Evolutionary conservation across 2,888 invertebrate genomes (phyloP).

Genomic region (Dicyrtoma fusca): DNA sequence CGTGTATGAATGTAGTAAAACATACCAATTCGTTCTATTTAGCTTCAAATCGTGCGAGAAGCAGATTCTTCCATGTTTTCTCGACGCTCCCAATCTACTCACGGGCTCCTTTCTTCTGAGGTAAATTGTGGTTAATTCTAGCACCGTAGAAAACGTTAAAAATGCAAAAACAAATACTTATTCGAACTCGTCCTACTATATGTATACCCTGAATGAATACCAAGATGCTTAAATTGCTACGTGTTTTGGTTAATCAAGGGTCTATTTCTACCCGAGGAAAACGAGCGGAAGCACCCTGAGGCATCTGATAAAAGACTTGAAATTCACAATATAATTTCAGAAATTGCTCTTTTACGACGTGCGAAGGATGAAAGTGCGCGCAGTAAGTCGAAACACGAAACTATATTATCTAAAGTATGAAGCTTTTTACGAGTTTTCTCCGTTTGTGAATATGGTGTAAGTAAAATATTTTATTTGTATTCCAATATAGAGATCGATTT

Average conservation of each 20-base stretch:
- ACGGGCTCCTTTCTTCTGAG: neutral
- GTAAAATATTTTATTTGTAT: neutral
- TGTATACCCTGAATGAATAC: no score
- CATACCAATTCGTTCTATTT: neutral
- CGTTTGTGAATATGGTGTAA: neutral
- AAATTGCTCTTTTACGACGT: conserved; percentile 39
- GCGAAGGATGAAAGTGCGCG: conserved; percentile 42
- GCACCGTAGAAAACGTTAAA: no score
- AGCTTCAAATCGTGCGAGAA: conserved; percentile 11
- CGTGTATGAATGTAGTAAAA: no score
- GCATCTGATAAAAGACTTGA: conserved; percentile 30
- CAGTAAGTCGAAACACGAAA: conserved; percentile 32
- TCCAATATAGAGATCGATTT: conserved; percentile 25
- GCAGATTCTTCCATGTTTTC: conserved; percentile 9
- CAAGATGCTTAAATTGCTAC: no score
- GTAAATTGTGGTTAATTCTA: no score
- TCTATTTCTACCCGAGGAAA: neutral
- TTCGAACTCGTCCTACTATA: no score
- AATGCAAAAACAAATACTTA: no score
- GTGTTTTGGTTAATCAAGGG: conserved; percentile 4
- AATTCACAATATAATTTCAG: conserved; percentile 39
- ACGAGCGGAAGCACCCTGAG: conserved; percentile 3
- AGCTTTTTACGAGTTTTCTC: neutral
- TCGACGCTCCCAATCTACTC: conserved; percentile 3
- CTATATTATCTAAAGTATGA: no score